Base-by-base conservation (phyloP, 2,888 invertebrate species). In the Antheraea assamensis region DNA sequence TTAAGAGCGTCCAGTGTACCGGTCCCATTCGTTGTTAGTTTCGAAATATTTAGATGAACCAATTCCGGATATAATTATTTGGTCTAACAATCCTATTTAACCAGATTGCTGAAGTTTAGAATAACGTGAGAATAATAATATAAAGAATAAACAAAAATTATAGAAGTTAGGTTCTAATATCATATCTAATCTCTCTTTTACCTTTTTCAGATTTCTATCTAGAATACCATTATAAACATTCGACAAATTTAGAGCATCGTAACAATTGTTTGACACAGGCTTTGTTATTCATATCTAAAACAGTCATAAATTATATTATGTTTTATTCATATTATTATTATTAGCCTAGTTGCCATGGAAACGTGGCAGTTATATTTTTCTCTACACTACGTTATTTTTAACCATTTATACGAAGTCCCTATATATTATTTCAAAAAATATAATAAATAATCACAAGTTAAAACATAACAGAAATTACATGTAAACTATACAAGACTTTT, bases 11-110 rank as follows among this genome's bases (percentile, higher is more conserved):
- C 84, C 85, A 81, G 79, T 80, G 80, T 84, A 84, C 83, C 87
- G 85, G 85, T 79, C 88, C 88, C 81, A 88, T 91, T 90, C 88
- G 88, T 92, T 93, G 90, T 91, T 91, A 92, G 91, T 92, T 93
- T 92, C 86, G 87, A 89, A 91, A 90, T 92, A 92, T 91, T 92
- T 88, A 88, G 88, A 88, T 80, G 81, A 85, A 85, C 87, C 86
- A 83, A 85, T 87, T 84, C 83, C 82, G 80, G 78, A 80, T 84
- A 86, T 82, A 85, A 88, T 89, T 88, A 89, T 88, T 87, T 85
- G 85, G 82, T 88, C 88, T 86, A 85, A n/a, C 24, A 82, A 84
- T 86, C 81, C 79, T 83, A 79, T 84, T 87, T 84, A 80, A 83
- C 83, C 13, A 49, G 52, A 66, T 66, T 74, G 27, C 17, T 64